These are phyloP conservation scores for Mormyrus proboscirostris DNA, from an alignment of 2,797 vertebrate species.

Conservation along the genomic window DNA sequence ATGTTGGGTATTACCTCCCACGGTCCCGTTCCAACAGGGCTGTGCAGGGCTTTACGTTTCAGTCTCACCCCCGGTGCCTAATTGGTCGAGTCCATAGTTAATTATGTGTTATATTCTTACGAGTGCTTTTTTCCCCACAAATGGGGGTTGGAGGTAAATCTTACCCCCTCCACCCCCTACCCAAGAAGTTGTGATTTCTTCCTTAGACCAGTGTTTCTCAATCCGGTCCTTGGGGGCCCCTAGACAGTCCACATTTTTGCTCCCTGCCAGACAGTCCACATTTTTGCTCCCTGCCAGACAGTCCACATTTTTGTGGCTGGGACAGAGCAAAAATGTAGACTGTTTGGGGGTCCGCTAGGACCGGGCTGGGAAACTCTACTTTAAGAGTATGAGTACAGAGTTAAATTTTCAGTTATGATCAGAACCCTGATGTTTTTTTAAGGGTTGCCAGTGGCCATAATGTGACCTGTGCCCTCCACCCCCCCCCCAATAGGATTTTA, in stretches of 20 bases:
- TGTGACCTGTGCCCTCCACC: neutral
- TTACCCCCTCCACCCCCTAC: neutral
- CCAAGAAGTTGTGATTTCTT: neutral
- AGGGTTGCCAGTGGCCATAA: neutral
- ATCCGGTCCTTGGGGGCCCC: neutral
- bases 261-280: no score
- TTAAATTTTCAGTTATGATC: neutral
- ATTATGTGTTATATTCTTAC: neutral
- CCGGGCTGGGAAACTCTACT: neutral
- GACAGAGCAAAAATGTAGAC: neutral
- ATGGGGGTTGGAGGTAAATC: neutral
- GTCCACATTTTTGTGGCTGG: neutral
- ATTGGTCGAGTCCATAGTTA: neutral
- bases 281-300: neutral
- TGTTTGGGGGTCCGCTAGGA: neutral
- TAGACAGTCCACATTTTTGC: neutral
- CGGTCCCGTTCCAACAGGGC: neutral
- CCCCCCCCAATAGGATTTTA: conserved; percentile 53
- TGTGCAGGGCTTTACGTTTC: neutral
- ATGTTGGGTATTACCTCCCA: neutral
- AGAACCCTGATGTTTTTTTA: neutral
- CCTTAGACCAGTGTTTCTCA: neutral
- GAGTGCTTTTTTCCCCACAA: neutral
- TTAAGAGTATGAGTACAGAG: neutral
- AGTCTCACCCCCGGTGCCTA: neutral